These are phyloP conservation scores for Marisa cornuarietis DNA, from an alignment of 1,140 invertebrate genomes.

Conservation along the genomic window DNA sequence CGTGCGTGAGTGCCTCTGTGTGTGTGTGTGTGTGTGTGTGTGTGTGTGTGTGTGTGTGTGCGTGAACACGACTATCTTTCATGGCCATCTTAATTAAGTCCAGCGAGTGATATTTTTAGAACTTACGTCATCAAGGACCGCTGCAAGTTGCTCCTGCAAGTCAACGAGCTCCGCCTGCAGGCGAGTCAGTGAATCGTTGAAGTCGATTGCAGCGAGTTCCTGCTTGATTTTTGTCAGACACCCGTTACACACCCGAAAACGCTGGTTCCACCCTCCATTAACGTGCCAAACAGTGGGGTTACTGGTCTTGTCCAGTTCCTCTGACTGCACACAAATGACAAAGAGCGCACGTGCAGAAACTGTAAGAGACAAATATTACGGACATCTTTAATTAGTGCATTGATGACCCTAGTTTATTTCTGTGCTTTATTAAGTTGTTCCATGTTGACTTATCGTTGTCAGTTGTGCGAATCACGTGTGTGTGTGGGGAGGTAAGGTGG, in stretches of 20 bases:
- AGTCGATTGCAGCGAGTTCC: conserved; percentile 8
- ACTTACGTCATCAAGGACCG: conserved; percentile 15
- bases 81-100: no score
- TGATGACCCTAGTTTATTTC: no score
- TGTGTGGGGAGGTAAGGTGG: no score
- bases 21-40: no score
- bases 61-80: no score
- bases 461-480: no score
- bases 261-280: not conserved
- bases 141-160: conserved; percentile 15
- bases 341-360: not conserved
- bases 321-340: conserved; percentile 1
- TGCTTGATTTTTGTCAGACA: conserved; percentile 5
- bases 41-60: no score
- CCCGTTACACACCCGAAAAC: conserved; percentile 8
- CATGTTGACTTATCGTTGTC: no score
- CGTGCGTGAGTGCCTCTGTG: no score
- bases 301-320: conserved; percentile 17
- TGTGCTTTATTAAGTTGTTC: no score
- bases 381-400: no score
- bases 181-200: conserved; percentile 17
- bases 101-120: no score
- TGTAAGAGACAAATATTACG: not conserved
- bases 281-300: not conserved
- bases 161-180: conserved; percentile 17